These are phyloP conservation scores for Papilio aristodemus DNA, from an alignment of 1,140 invertebrate genomes.

Conservation along the genomic window DNA sequence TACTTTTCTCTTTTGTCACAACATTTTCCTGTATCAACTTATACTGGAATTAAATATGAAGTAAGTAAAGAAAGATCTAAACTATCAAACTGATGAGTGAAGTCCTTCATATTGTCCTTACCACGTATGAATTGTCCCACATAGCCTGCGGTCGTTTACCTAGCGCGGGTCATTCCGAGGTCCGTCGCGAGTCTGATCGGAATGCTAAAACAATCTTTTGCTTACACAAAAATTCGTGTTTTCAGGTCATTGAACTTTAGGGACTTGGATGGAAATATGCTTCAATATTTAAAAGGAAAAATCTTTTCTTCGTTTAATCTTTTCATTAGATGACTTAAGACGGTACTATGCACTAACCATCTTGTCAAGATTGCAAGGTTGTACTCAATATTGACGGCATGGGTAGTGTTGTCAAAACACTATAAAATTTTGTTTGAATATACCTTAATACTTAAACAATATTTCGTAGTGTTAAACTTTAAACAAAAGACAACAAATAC, in stretches of 20 bases:
- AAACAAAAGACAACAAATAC: too few species aligned
- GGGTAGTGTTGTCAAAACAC: too few species aligned
- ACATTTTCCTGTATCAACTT: background rate
- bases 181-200: slow-evolving; percentile 54
- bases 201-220: slow-evolving; percentile 61
- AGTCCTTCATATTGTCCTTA: slow-evolving; percentile 26
- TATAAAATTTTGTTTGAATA: too few species aligned
- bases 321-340: too few species aligned
- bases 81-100: background rate
- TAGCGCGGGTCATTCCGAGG: slow-evolving; percentile 59
- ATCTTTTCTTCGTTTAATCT: background rate
- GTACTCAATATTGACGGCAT: too few species aligned
- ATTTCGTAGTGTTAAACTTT: too few species aligned
- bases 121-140: slow-evolving; percentile 9
- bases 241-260: slow-evolving; percentile 53
- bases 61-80: too few species aligned
- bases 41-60: background rate
- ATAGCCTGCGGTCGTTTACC: slow-evolving; percentile 47
- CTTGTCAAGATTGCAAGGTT: too few species aligned
- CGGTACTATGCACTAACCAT: too few species aligned
- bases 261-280: slow-evolving; percentile 23
- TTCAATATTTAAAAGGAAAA: background rate
- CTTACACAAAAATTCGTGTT: slow-evolving; percentile 65
- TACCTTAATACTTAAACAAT: too few species aligned
- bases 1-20: too few species aligned